Percentiles rank a stretch among this genome's conserved stretches.
These are phyloP conservation scores for Saiga tatarica DNA, from an alignment of 2,113 vertebrate genomes.

Conservation along the genomic window DNA sequence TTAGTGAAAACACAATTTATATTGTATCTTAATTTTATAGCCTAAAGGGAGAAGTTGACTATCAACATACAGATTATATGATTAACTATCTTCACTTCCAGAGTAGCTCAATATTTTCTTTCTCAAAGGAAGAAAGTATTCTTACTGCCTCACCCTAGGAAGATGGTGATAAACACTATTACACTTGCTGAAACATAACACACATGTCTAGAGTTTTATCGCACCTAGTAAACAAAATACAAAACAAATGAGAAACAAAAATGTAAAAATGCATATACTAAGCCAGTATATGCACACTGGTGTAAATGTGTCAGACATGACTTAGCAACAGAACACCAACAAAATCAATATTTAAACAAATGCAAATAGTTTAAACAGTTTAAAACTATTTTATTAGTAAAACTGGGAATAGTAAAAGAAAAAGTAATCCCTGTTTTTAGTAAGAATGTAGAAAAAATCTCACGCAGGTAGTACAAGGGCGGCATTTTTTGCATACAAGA, in stretches of 20 bases:
- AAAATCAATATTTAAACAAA: neutral
- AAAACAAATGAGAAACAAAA: neutral
- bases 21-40: conserved; percentile 38
- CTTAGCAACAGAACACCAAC: neutral
- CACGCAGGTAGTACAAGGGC: neutral
- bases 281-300: neutral
- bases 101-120: conserved; percentile 30
- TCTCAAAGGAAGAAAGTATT: neutral
- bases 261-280: neutral
- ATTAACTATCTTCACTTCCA: conserved; percentile 3
- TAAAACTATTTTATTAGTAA: neutral
- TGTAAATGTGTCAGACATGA: neutral
- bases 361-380: neutral
- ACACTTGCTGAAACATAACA: neutral
- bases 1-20: conserved; percentile 43
- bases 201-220: neutral
- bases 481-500: neutral
- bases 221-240: neutral
- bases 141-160: neutral
- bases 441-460: neutral
- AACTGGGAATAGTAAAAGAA: neutral
- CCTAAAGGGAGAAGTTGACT: conserved; percentile 29
- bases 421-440: neutral
- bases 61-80: conserved; percentile 35
- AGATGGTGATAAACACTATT: neutral